A percentile compares a stretch with the other conserved stretches of the same genome.
These are phyloP conservation scores for Chlamydotis undulata DNA, from an alignment of 2,113 vertebrate species.

Conservation along the genomic window DNA sequence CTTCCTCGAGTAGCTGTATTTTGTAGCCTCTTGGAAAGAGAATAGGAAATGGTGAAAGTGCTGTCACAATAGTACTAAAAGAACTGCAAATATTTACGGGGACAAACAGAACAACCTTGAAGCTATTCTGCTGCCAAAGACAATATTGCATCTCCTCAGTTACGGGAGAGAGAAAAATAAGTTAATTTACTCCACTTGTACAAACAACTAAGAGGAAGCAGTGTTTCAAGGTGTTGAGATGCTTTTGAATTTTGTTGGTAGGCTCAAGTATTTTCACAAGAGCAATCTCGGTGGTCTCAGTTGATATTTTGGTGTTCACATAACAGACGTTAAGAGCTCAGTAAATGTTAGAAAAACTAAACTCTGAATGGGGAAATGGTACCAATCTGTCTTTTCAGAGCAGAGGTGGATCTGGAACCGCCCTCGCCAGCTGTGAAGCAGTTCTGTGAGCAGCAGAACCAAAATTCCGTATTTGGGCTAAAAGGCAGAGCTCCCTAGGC, in stretches of 20 bases:
- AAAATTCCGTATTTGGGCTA: background rate
- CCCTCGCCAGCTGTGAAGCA: background rate
- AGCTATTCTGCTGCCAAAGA: conserved; percentile 36
- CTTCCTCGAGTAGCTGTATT: conserved; percentile 1
- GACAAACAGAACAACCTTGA: conserved; percentile 25
- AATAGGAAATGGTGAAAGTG: background rate
- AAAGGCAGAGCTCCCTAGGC: background rate
- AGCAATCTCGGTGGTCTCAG: background rate
- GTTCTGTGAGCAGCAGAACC: background rate
- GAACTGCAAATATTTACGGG: background rate
- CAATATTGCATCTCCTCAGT: conserved; percentile 24
- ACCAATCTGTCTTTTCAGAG: background rate
- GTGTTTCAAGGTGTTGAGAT: background rate
- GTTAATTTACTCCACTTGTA: conserved; percentile 8
- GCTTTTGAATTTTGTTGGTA: background rate
- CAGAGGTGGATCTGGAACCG: background rate
- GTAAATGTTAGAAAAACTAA: background rate
- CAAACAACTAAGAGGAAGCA: background rate
- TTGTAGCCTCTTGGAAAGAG: background rate
- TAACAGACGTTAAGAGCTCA: background rate
- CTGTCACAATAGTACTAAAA: background rate
- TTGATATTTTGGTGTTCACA: background rate
- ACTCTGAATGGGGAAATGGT: background rate
- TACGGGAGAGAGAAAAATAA: conserved; percentile 3
- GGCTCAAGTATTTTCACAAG: background rate